phyloP scores from a whole-genome alignment of 2,797 vertebrate genomes.

The Erethizon dorsatum region DNA sequence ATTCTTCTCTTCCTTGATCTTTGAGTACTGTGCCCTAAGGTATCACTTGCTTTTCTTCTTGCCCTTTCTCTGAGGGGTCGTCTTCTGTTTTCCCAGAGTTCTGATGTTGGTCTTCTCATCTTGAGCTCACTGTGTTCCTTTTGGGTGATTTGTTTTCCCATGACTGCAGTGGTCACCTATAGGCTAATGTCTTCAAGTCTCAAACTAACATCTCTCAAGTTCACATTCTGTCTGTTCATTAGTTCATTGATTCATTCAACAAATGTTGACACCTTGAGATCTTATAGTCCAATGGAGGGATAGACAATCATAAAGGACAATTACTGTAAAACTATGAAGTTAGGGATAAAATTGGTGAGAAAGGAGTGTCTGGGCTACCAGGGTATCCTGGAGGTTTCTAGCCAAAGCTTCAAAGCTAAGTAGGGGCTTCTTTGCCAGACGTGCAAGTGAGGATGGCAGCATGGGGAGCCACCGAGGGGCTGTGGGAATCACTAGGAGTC shows the following conservation, averaged over 20 bases:
- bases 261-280: conserved; percentile 5
- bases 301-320: not conserved
- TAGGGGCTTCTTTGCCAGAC: not conserved
- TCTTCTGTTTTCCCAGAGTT: not conserved
- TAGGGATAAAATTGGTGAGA: not conserved
- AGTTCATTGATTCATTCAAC: not conserved
- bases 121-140: not conserved
- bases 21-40: not conserved
- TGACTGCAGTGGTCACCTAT: not conserved
- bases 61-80: not conserved
- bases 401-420: not conserved
- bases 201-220: not conserved
- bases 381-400: not conserved
- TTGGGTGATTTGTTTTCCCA: not conserved
- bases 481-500: not conserved
- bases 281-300: not conserved
- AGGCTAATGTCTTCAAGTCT: not conserved
- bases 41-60: not conserved
- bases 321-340: not conserved
- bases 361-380: not conserved
- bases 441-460: not conserved
- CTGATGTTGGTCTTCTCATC: not conserved
- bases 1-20: conserved; percentile 2
- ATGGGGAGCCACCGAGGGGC: not conserved
- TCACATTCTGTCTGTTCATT: not conserved